A percentile compares a stretch with the other conserved stretches of the same genome.
Conservation (phyloP, 2,888 invertebrate genomes). For the Melinaea marsaeus region DNA sequence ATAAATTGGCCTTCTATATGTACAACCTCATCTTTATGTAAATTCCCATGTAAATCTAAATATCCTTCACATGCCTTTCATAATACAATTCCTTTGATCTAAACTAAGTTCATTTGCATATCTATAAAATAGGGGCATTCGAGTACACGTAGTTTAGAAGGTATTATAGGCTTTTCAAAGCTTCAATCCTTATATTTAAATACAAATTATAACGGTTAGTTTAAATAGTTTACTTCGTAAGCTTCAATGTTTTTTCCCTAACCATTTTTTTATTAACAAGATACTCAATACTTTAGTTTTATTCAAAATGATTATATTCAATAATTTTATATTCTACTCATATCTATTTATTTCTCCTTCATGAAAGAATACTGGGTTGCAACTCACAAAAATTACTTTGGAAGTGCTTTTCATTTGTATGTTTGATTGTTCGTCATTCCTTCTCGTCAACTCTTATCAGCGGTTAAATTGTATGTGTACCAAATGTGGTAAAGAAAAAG, state of each 20-base stretch:
- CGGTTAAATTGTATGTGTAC: no score
- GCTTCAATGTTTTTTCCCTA: not conserved
- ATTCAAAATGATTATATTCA: no score
- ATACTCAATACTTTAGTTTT: no score
- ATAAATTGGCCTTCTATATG: not conserved
- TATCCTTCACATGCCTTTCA: slow-evolving; percentile 6
- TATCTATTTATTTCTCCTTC: no score
- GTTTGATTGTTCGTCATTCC: no score
- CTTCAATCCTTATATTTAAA: not conserved
- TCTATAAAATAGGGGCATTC: slow-evolving; percentile 2
- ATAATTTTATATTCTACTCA: no score
- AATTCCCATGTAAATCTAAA: slow-evolving; percentile 4
- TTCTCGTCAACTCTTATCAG: no score
- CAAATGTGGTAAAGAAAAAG: no score
- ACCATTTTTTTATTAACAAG: no score
- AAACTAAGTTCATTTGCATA: slow-evolving; percentile 8
- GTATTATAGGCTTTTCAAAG: slow-evolving; percentile 1
- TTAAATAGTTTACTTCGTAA: not conserved
- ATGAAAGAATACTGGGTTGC: no score
- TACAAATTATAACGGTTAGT: not conserved
- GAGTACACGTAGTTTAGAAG: slow-evolving; percentile 7
- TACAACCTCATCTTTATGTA: slow-evolving; percentile 5
- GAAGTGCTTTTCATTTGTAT: no score
- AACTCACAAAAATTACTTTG: no score
- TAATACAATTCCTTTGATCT: slow-evolving; percentile 8